Conservation (phyloP, 2,113 vertebrate genomes). For the Lates calcarifer region DNA sequence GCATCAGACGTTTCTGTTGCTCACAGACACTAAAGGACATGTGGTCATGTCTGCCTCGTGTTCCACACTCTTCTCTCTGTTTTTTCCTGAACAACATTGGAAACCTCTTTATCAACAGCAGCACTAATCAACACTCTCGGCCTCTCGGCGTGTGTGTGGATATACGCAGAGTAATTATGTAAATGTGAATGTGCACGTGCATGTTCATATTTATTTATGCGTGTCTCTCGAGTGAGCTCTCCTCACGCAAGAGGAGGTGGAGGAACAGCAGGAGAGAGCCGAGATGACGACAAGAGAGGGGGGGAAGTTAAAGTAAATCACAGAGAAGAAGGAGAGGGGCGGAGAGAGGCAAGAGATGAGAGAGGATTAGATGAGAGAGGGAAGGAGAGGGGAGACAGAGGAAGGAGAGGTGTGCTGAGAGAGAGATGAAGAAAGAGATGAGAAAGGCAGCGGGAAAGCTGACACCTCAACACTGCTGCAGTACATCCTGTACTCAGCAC, state of each 20-base stretch:
- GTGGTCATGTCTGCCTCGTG: neutral
- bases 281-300: neutral
- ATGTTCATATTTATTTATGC: slow-evolving; percentile 34
- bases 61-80: neutral
- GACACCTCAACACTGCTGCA: slow-evolving; percentile 58
- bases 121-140: slow-evolving; percentile 20
- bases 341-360: neutral
- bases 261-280: slow-evolving; percentile 4
- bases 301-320: slow-evolving; percentile 30
- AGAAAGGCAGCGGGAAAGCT: slow-evolving; percentile 42
- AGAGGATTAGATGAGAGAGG: slow-evolving; percentile 3
- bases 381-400: neutral
- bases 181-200: slow-evolving; percentile 30
- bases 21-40: neutral
- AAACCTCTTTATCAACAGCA: slow-evolving; percentile 34
- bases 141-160: neutral
- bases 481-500: slow-evolving; percentile 46
- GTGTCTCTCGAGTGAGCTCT: slow-evolving; percentile 13
- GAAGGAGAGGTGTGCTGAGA: neutral
- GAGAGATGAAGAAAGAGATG: slow-evolving; percentile 14
- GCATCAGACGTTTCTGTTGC: neutral
- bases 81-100: neutral
- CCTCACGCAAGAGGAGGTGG: neutral
- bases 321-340: neutral
- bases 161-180: slow-evolving; percentile 21